Base-by-base conservation (phyloP, 2,888 invertebrate genomes). In the Rhaphigaster nebulosa region DNA sequence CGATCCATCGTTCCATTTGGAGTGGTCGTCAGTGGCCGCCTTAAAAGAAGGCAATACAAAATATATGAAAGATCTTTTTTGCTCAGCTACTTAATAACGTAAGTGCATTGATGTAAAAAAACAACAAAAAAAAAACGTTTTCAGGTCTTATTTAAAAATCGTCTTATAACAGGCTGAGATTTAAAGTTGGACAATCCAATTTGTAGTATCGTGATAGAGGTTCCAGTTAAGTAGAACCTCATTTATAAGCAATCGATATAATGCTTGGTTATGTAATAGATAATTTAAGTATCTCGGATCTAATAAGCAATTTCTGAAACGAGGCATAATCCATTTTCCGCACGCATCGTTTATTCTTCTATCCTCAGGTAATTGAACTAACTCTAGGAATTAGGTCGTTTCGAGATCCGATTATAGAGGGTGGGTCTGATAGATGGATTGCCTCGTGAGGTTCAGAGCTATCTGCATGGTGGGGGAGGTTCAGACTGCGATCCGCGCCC, bases 311-410 rank as follows among this genome's bases (percentile, higher is more conserved):
- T 76, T 23, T 76, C 38, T 76, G 15, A 76, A 76, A 38, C 70
- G 34, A 76, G 34, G 5, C 34, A 76, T 76, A 76, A 76, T 76
- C 70, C 8, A 76, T 38, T 76, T 76, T 76, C 18, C 1, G 70
- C 34, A 76, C 34, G 70, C 34, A 76, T 76, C 70, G 70, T 20
- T 76, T 76, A 34, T 76, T 76, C 70, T 76, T 76, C 70, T 76
- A 76, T 38, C 70, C 70, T 4, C 70, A 1, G 70, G 34, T 76
- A 38, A 76, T 76, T 76, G 70, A 38, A 76, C 70, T 38, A 76
- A 38, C 70, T 76, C 70, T 76, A 76, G 34, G 38, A 76, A 76
- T 76, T 38, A 76, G 70, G 70, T 76, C 70, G 38, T 23, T 38
- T 38, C 6, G 70, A 38, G 20, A 76, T 76, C 70, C 34, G 70